A percentile compares a stretch with the other conserved stretches of the same genome.
Conservation (phyloP, 2,113 vertebrate genomes). For the Piprites chloris region DNA sequence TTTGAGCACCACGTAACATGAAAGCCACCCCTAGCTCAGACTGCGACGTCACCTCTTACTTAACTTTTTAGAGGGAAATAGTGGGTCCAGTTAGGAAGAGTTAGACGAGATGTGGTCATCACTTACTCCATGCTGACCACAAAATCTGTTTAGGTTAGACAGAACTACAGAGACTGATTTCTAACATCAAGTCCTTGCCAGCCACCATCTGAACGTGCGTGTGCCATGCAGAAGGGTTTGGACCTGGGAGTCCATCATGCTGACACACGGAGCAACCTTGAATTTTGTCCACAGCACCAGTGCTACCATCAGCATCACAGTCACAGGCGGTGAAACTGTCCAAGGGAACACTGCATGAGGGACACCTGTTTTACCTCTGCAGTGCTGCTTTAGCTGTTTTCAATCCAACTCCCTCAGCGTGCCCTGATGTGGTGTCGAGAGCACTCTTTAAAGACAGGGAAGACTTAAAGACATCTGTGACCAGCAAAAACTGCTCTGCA, state of each 20-base stretch:
- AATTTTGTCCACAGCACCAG: neutral
- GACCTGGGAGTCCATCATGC: neutral
- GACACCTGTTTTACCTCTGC: neutral
- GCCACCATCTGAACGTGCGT: neutral
- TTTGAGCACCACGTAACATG: conserved; percentile 79
- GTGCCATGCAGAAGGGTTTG: fast-evolving
- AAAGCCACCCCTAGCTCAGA: conserved; percentile 69
- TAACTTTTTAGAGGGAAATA: conserved; percentile 66
- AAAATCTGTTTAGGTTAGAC: neutral
- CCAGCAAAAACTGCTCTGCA: neutral
- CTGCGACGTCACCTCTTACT: conserved; percentile 82
- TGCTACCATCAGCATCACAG: neutral
- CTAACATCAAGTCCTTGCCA: neutral
- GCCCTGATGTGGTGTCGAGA: neutral
- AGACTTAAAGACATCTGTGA: neutral
- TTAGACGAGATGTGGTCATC: neutral
- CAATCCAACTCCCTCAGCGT: neutral
- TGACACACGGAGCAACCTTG: neutral
- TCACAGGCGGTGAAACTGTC: neutral
- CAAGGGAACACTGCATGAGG: neutral
- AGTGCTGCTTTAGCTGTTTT: neutral
- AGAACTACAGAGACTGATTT: neutral
- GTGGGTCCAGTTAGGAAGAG: neutral
- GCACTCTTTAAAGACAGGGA: neutral
- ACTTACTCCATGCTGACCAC: neutral